Evolutionary conservation across 2,113 vertebrate genomes (phyloP).

Genomic region (Pelecanoides urinatrix): DNA sequence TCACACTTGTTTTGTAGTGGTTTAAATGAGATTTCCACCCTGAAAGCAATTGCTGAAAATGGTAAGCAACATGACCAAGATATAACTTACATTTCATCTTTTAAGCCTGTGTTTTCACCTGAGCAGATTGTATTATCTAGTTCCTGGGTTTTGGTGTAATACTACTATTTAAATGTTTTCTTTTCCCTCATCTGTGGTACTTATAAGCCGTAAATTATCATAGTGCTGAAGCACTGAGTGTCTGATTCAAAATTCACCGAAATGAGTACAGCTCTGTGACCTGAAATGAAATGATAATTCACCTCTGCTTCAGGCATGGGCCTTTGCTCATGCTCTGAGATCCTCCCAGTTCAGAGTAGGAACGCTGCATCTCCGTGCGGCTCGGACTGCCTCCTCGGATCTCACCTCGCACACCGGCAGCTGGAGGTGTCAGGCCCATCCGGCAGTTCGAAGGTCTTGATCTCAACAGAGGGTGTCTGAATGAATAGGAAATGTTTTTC

Average conservation of each 20-base stretch:
- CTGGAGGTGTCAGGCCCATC: background rate
- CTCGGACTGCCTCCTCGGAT: background rate
- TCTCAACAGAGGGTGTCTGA: background rate
- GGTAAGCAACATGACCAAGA: conserved; percentile 27
- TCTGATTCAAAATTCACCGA: background rate
- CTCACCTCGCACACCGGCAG: background rate
- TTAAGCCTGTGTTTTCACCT: background rate
- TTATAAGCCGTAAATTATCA: background rate
- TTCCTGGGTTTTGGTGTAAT: background rate
- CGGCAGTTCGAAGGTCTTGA: background rate
- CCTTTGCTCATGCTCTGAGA: background rate
- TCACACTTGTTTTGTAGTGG: background rate
- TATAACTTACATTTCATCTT: background rate
- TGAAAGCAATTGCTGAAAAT: conserved; percentile 52
- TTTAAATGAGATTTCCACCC: background rate
- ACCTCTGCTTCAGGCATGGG: background rate
- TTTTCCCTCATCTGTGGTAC: background rate
- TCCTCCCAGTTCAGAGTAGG: background rate
- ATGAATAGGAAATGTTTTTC: background rate
- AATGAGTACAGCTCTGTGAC: background rate
- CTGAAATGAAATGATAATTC: background rate
- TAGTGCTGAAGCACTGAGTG: background rate
- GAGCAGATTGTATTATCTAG: background rate
- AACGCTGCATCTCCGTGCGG: background rate
- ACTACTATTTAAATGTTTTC: background rate